Evolutionary conservation across 2,888 invertebrate species (phyloP).

Genomic region (Arrhopalites spinosus): DNA sequence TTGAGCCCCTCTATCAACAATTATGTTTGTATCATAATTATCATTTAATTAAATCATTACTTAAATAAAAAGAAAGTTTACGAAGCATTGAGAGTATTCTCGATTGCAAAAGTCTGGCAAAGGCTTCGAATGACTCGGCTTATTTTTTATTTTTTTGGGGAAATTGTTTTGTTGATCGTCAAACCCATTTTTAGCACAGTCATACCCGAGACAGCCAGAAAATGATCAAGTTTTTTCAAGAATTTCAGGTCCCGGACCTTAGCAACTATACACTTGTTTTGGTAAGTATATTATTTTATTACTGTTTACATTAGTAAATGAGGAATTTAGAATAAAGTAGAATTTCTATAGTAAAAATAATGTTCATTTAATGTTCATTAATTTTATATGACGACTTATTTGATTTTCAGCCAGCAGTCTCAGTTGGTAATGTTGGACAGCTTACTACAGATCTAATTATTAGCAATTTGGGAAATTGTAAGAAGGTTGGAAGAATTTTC

Average conservation of each 20-base stretch:
- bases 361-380: background rate
- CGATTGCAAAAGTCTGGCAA: too few species aligned
- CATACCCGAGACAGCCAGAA: too few species aligned
- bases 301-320: background rate
- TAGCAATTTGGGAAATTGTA: constrained; percentile 66
- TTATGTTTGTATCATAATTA: too few species aligned
- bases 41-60: too few species aligned
- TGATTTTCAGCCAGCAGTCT: constrained; percentile 70
- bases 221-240: constrained; percentile 11
- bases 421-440: constrained; percentile 93
- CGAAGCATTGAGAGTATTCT: too few species aligned
- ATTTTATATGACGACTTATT: background rate
- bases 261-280: background rate
- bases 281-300: background rate
- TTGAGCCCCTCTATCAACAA: too few species aligned
- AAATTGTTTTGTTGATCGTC: too few species aligned
- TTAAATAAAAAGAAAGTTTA: too few species aligned
- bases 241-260: background rate
- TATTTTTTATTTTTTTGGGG: too few species aligned
- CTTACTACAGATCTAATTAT: constrained; percentile 81
- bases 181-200: too few species aligned
- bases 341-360: too few species aligned
- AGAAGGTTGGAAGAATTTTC: constrained; percentile 73
- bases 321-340: background rate
- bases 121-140: too few species aligned